Evolutionary conservation across 2,113 vertebrate genomes (phyloP), one percentile per base, ranked within the genome.

Genomic region (Plotosus lineatus): DNA sequence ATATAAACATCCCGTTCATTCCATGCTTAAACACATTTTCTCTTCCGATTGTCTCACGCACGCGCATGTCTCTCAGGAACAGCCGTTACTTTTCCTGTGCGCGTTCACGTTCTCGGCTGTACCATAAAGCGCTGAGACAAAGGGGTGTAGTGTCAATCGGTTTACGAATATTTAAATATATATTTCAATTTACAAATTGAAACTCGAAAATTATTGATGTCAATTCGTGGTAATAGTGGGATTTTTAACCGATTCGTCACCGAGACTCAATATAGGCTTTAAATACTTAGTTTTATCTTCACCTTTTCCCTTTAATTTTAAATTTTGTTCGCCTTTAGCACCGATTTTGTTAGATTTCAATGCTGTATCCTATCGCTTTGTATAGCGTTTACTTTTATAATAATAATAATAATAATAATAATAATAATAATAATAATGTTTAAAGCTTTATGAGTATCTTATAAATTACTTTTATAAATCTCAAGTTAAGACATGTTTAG

Each of bases 51-150:
- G 19, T 50, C 50, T 86, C 77, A 79, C 60, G 60, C 3, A 75
- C 40, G 26, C 23, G 72, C 77, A 3, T 19, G 58, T 50, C 79
- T 21, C 28, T 81, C 40, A 48, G 69, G n/a, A 82, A 76, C 82
- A 73, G 53, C 86, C 80, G 83, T 86, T 87, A 86, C 61, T 82
- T 87, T 65, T 38, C 21, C 69, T 23, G 17, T 51, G 14, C 69
- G 78, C 72, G 48, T 72, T 40, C 79, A 65, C 53, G 73, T 31
- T 42, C 46, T 50, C 84, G 93, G 84, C 72, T 68, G 85, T 90
- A 92, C 93, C 90, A 94, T 44, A 89, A 90, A 90, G 89, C 92
- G 90, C 55, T 9, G 3, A 1, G 0, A 15, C 0, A 10, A 44
- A 74, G 89, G 90, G 90, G 89, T 78, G 36, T 15, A 0, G 2